Conservation (phyloP, 2,797 vertebrate species). For the Megalops cyprinoides region DNA sequence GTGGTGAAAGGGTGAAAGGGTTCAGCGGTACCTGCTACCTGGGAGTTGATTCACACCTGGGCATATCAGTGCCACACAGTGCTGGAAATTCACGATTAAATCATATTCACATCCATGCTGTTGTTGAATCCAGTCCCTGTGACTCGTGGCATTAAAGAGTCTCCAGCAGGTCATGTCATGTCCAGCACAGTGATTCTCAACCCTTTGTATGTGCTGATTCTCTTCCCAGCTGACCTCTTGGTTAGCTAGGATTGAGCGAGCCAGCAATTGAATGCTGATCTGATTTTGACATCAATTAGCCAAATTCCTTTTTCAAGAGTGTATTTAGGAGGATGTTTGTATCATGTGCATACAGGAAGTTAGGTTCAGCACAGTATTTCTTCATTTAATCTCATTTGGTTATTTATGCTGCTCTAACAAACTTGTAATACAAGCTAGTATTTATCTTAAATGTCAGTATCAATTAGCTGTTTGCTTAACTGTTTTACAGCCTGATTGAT, state of each 20-base stretch:
- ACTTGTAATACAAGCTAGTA: too few relatives aligned
- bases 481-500: background rate
- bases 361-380: background rate
- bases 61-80: background rate
- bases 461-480: background rate
- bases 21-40: background rate
- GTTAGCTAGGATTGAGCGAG: background rate
- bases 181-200: background rate
- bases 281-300: background rate
- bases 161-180: background rate
- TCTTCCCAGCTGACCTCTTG: background rate
- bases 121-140: background rate
- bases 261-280: background rate
- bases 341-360: background rate
- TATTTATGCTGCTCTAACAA: too few relatives aligned
- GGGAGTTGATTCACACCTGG: background rate
- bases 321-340: background rate
- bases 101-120: background rate
- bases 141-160: background rate
- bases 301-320: too few relatives aligned
- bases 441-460: too few relatives aligned
- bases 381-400: too few relatives aligned
- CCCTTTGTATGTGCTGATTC: background rate
- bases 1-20: background rate
- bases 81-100: background rate